Evolutionary conservation across 2,797 vertebrate species (phyloP).

Genomic region (Neosilurus mollespiculum): DNA sequence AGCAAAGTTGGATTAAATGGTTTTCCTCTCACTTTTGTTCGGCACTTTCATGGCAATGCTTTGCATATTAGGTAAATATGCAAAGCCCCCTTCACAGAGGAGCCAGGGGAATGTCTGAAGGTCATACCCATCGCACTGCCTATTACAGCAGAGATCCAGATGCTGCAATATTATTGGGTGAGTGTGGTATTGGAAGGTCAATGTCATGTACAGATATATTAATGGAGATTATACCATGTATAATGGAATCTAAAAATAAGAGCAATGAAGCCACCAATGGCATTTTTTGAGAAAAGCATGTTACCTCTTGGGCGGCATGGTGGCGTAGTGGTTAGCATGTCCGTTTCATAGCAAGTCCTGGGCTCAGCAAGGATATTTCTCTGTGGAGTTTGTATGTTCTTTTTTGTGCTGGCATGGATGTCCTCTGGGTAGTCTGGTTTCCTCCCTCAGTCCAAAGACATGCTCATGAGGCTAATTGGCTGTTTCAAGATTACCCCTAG

Average conservation of each 20-base stretch:
- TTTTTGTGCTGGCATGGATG: too few species aligned
- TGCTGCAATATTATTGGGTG: not conserved
- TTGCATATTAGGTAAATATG: slow-evolving; percentile 55
- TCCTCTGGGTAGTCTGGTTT: too few species aligned
- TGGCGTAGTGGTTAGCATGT: too few species aligned
- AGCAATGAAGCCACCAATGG: not conserved
- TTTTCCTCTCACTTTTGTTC: slow-evolving; percentile 36
- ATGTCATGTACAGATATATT: not conserved
- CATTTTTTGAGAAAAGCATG: not conserved
- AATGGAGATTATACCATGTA: not conserved
- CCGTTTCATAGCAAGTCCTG: too few species aligned
- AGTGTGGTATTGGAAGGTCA: not conserved
- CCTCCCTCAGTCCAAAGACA: too few species aligned
- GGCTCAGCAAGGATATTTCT: too few species aligned
- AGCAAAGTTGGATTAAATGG: slow-evolving; percentile 42
- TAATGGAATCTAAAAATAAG: slow-evolving; percentile 2
- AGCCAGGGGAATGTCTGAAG: slow-evolving; percentile 48
- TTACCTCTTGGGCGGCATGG: not conserved
- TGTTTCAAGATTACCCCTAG: too few species aligned
- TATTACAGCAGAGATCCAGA: slow-evolving; percentile 20
- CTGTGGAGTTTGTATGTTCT: too few species aligned
- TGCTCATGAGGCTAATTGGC: too few species aligned
- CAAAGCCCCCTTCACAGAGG: slow-evolving; percentile 48
- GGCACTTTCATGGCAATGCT: slow-evolving; percentile 41
- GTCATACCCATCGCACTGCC: slow-evolving; percentile 41